phyloP scores from a whole-genome alignment of 2,797 vertebrate genomes.

The Rachycentron canadum region DNA sequence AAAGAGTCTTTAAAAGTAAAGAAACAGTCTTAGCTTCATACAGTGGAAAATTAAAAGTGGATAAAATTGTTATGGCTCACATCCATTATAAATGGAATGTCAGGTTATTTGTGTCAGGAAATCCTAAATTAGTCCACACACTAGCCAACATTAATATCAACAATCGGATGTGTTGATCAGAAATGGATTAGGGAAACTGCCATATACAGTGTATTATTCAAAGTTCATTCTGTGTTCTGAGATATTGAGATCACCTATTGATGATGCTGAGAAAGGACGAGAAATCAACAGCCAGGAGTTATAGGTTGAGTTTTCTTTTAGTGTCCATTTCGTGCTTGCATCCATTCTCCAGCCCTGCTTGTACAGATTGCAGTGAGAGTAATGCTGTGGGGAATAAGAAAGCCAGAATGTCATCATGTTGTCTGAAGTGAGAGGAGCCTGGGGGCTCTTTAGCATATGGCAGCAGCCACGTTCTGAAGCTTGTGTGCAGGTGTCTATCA shows the following conservation, averaged over 20 bases:
- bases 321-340: not conserved
- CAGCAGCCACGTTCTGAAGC: constrained; percentile 52
- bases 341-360: constrained; percentile 15
- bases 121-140: constrained; percentile 23
- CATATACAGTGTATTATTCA: not conserved
- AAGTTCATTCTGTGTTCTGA: not conserved
- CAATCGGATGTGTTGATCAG: not conserved
- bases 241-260: too few species aligned
- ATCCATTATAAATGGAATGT: constrained; percentile 5
- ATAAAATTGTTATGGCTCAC: constrained; percentile 27
- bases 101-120: constrained; percentile 4
- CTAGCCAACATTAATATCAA: not conserved
- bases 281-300: constrained; percentile 1
- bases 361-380: constrained; percentile 44
- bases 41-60: constrained; percentile 40
- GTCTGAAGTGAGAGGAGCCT: constrained; percentile 69
- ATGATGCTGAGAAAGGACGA: not conserved
- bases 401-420: constrained; percentile 66
- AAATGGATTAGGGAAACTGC: not conserved
- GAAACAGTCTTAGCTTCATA: not conserved
- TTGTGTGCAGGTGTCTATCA: constrained; percentile 51
- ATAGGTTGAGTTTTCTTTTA: constrained; percentile 8
- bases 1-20: not conserved
- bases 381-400: constrained; percentile 47
- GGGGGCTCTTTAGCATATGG: constrained; percentile 75